phyloP scores from a whole-genome alignment of 35 echinoderm and acorn worm species.

The Heliocidaris erythrogramma region DNA sequence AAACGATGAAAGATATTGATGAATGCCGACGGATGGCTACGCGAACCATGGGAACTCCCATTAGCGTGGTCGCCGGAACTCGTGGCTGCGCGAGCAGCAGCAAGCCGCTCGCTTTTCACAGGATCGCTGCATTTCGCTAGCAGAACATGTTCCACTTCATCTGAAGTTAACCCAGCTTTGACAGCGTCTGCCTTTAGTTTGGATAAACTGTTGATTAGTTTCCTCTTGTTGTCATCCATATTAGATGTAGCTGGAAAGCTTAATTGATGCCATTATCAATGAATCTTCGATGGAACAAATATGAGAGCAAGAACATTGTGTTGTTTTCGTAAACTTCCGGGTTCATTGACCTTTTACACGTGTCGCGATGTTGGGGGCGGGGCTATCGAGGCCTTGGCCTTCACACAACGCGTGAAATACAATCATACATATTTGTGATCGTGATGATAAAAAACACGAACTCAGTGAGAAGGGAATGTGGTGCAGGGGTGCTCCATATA shows the following conservation, averaged over 20 bases:
- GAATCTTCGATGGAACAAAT: too few relatives aligned
- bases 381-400: neutral
- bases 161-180: neutral
- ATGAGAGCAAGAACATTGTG: neutral
- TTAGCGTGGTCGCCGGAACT: neutral
- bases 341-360: neutral
- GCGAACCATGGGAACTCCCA: neutral
- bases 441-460: too few relatives aligned
- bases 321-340: neutral
- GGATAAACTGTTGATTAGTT: neutral
- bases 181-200: constrained; percentile 26
- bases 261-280: neutral
- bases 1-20: neutral
- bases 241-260: neutral
- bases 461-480: too few relatives aligned
- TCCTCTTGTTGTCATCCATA: neutral
- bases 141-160: constrained; percentile 19
- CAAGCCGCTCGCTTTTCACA: neutral
- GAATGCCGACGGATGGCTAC: neutral
- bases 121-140: neutral
- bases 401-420: too few relatives aligned
- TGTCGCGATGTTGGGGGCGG: neutral
- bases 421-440: too few relatives aligned
- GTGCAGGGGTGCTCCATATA: too few relatives aligned
- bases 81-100: neutral